Base-by-base conservation (phyloP, 2,888 invertebrate genomes). In the Drosophila greeni region DNA sequence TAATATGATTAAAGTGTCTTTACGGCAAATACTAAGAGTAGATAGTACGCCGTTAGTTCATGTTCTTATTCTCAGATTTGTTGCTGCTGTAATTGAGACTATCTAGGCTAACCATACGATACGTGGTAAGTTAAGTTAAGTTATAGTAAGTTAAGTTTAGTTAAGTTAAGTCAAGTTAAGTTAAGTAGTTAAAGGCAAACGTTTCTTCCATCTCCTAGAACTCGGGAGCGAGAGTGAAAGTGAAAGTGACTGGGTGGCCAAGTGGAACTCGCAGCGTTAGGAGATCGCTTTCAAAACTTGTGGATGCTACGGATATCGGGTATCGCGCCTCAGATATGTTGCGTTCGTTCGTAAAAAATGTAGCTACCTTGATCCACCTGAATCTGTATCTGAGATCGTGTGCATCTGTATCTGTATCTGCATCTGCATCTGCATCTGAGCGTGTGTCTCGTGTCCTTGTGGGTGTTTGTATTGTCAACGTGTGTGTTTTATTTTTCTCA, bases 1-100 rank as follows among this genome's bases (percentile, higher is more conserved):
- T 85, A 84, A 84, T 79, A 85, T 86, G 86, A 85, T 84, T 86
- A 83, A 83, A 83, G 82, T 78, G 73, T 74, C 73, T 42, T 71
- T 70, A 56, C 65, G 72, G 67, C 68, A 70, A 69, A 62, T 66
- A 57, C 66, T 72, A 71, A 69, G 69, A 66, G 61, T 75, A 60
- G 71, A 42, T 76, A 70, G 60, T 75, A 68, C 18, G 5, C 60
- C 69, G 61, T 66, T 75, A 62, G 60, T 71, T 34, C 67, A 54
- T 72, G 37, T 72, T 54, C 72, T 42, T 79, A 47, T 74, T 70
- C 74, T 65, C 77, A 75, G 75, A 45, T 78, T 75, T 74, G 74
- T 70, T 66, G 55, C 66, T 70, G 52, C 57, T 70, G 47, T 70
- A 62, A 65, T 74, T 76, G 56, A 74, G 81, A 75, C 81, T 78